Evolutionary conservation across 2,888 invertebrate species (phyloP).

Genomic region (Drosophila prostipennis): DNA sequence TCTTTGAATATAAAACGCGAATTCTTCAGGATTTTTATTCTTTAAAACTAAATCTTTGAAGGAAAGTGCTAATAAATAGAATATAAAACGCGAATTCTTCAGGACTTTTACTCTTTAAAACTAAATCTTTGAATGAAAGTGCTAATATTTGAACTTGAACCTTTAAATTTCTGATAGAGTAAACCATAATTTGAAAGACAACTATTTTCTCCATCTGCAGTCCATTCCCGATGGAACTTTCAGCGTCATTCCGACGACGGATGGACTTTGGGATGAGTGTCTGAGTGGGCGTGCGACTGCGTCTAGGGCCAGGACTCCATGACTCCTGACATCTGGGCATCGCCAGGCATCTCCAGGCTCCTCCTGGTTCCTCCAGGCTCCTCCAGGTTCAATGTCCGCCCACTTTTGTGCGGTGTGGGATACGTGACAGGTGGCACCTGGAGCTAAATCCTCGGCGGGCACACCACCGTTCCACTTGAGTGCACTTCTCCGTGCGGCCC

Average conservation of each 20-base stretch:
- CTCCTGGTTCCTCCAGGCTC: not conserved
- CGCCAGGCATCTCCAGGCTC: not conserved
- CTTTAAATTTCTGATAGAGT: too few species aligned
- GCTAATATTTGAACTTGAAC: too few species aligned
- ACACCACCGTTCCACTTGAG: constrained; percentile 55
- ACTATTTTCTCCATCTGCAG: constrained; percentile 8
- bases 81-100: too few species aligned
- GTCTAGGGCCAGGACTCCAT: constrained; percentile 8
- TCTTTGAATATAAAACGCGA: too few species aligned
- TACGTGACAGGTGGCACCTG: constrained; percentile 32
- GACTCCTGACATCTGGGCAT: constrained; percentile 2
- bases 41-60: too few species aligned
- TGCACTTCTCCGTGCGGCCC: constrained; percentile 53
- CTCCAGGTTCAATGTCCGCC: constrained; percentile 38
- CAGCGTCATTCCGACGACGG: constrained; percentile 23
- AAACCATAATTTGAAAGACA: too few species aligned
- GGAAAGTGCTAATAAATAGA: too few species aligned
- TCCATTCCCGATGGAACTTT: constrained; percentile 23
- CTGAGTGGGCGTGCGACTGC: constrained; percentile 46
- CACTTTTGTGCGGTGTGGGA: constrained; percentile 12
- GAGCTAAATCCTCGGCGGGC: constrained; percentile 3
- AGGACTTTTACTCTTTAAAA: too few species aligned
- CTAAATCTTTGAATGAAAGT: too few species aligned
- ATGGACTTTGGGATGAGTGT: constrained; percentile 25
- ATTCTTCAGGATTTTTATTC: too few species aligned